A percentile compares a stretch with the other conserved stretches of the same genome.
These are phyloP conservation scores for Listronotus oregonensis DNA, from an alignment of 1,140 invertebrate genomes.

Conservation along the genomic window DNA sequence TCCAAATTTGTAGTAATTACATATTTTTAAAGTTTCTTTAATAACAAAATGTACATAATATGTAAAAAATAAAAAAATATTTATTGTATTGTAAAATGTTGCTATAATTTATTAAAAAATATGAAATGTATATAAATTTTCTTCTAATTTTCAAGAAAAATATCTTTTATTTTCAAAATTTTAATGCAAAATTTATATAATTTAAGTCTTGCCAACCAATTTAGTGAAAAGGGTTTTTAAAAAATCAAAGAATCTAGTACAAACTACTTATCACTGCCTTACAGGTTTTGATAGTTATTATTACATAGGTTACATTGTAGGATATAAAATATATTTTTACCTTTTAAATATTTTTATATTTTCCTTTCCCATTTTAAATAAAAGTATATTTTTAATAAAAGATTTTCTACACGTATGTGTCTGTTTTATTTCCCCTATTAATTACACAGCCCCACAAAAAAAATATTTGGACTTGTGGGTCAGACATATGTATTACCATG, in stretches of 20 bases:
- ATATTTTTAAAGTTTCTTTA: not conserved
- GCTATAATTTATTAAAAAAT: constrained; percentile 10
- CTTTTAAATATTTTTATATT: constrained; percentile 21
- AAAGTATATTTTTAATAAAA: no score
- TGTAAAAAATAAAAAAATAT: constrained; percentile 16
- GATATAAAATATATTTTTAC: constrained; percentile 21
- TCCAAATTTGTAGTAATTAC: not conserved
- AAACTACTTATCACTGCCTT: constrained; percentile 11
- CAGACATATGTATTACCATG: no score
- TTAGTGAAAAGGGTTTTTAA: not conserved
- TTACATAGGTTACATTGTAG: constrained; percentile 16
- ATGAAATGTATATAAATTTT: constrained; percentile 12
- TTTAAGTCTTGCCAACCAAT: not conserved
- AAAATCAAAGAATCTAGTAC: constrained; percentile 18
- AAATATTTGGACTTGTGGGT: no score
- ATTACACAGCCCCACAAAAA: no score
- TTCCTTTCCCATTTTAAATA: constrained; percentile 7
- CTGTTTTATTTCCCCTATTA: no score
- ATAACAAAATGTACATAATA: constrained; percentile 2
- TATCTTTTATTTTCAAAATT: constrained; percentile 10
- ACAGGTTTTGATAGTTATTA: constrained; percentile 25
- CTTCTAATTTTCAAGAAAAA: not conserved
- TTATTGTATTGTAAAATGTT: constrained; percentile 15
- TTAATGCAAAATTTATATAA: constrained; percentile 10
- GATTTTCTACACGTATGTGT: no score